Base-by-base conservation (phyloP, 2,113 vertebrate genomes). In the Bubo bubo region DNA sequence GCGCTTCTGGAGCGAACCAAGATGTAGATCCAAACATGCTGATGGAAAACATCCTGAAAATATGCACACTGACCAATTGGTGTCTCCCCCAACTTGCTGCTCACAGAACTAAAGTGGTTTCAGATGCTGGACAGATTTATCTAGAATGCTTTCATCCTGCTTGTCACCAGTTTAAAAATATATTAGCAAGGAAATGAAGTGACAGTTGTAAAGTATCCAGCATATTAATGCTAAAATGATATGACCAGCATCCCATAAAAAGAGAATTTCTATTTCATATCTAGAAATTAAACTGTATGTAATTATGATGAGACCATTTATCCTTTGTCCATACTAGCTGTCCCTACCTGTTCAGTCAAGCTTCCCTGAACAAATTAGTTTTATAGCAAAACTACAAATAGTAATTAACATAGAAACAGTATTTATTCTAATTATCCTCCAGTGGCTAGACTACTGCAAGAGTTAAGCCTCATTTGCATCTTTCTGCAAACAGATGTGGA, bases 391-490 rank as follows among this genome's bases (percentile, higher is more conserved):
- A 35, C 0, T 20, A 50, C 55, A 73, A 79, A 53, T n/a, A 59
- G 12, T 64, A 82, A 85, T 95, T 72, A 79, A 39, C 43, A 32
- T 14, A 66, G 58, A 91, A 94, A 27, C 8, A 58, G 45, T 63
- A 50, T 70, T 95, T 87, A 67, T 92, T 92, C 50, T 85, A 74
- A 67, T 94, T 88, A 73, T 35, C 9, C n/a, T 80, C 30, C 32
- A 23, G 41, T 35, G n/a, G 8, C 80, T 84, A 80, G 66, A 35
- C 55, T 79, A 3, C 17, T 73, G 79, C 77, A 94, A 73, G 91
- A 95, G 80, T 95, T 92, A 96, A 91, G 50, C 19, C 18, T 93
- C n/a, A 43, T 95, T 94, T 97, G 49, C 80, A 73, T 85, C 32
- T 81, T 80, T 79, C 49, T 79, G 50, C 63, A 50, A 79, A 58